These are phyloP conservation scores for Centropus bengalensis DNA, from an alignment of 2,113 vertebrate species.

Conservation along the genomic window DNA sequence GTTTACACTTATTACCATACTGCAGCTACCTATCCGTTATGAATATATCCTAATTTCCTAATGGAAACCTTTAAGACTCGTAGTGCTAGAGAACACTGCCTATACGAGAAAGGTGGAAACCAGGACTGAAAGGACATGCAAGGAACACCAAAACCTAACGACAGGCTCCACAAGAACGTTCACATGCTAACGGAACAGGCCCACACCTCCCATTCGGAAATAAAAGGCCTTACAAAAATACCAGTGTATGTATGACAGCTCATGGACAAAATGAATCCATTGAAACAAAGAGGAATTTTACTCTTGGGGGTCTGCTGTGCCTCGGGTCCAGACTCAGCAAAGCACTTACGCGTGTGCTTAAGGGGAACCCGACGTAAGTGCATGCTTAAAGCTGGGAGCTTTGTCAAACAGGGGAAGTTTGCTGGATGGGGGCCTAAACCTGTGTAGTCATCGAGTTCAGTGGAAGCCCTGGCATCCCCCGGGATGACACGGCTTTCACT, in stretches of 20 bases:
- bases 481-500: background rate
- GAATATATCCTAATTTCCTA: slow-evolving; percentile 62
- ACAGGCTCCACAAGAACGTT: slow-evolving; percentile 49
- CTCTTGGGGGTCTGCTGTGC: background rate
- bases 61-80: slow-evolving; percentile 59
- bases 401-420: background rate
- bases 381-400: background rate
- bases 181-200: slow-evolving; percentile 53
- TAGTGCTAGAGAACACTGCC: slow-evolving; percentile 59
- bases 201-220: slow-evolving; percentile 32
- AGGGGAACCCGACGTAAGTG: background rate
- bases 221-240: slow-evolving; percentile 28
- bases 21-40: slow-evolving; percentile 25
- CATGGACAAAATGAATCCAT: background rate
- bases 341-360: background rate
- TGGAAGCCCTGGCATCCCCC: background rate
- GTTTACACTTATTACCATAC: slow-evolving; percentile 63
- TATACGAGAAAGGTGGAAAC: slow-evolving; percentile 55
- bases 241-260: slow-evolving; percentile 29
- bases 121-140: slow-evolving; percentile 71
- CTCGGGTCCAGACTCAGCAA: background rate
- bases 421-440: background rate
- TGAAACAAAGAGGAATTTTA: slow-evolving; percentile 24
- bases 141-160: slow-evolving; percentile 46
- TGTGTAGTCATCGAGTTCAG: background rate